Conservation (phyloP, 2,113 vertebrate species). For the Cryptoleucopteryx plumbea region DNA sequence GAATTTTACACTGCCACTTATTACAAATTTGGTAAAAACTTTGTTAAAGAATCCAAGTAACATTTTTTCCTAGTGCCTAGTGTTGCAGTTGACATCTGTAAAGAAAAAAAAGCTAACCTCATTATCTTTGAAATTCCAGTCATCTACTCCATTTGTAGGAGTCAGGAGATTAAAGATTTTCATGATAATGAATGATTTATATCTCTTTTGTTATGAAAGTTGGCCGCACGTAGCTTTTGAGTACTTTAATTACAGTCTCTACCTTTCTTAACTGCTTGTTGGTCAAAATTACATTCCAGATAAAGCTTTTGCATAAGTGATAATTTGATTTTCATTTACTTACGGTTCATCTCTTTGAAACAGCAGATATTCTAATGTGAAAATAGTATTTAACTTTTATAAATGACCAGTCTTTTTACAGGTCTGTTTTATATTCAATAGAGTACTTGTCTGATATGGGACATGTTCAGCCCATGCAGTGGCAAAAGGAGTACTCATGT, state of each 20-base stretch:
- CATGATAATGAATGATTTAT: neutral
- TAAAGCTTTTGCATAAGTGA: neutral
- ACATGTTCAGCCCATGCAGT: neutral
- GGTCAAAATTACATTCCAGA: slow-evolving; percentile 47
- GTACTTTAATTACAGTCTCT: slow-evolving; percentile 15
- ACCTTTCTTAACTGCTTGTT: slow-evolving; percentile 26
- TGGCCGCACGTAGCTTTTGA: neutral
- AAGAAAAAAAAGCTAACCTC: slow-evolving; percentile 36
- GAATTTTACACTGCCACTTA: slow-evolving; percentile 74
- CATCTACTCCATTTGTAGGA: slow-evolving; percentile 64
- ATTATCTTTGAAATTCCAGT: slow-evolving; percentile 57
- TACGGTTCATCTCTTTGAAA: slow-evolving; percentile 49
- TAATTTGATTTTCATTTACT: slow-evolving; percentile 2
- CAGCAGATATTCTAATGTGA: slow-evolving; percentile 53
- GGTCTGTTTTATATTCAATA: slow-evolving; percentile 53
- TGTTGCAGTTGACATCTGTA: slow-evolving; percentile 56
- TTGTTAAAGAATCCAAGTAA: slow-evolving; percentile 63
- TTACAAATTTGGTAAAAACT: slow-evolving; percentile 64
- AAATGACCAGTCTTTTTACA: slow-evolving; percentile 60
- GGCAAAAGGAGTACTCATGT: slow-evolving; percentile 1
- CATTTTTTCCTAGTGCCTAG: slow-evolving; percentile 52
- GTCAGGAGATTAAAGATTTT: slow-evolving; percentile 37
- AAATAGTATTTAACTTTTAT: slow-evolving; percentile 62
- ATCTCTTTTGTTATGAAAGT: slow-evolving; percentile 14
- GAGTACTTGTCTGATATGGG: slow-evolving; percentile 4